These are phyloP conservation scores for Papilio aristodemus DNA, from an alignment of 1,140 invertebrate genomes.

Conservation along the genomic window DNA sequence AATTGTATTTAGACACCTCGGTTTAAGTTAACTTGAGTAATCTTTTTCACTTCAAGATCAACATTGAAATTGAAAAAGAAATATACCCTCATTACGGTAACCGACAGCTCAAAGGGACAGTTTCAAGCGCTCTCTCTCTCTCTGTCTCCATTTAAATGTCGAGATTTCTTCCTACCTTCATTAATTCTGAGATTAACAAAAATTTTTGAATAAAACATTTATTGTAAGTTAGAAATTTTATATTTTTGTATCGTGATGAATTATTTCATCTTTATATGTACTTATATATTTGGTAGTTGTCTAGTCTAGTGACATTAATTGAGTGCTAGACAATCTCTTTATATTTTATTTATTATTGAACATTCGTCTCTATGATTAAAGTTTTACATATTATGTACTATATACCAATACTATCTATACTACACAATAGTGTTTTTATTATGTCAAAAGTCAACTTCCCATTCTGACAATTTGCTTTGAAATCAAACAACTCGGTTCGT, in stretches of 20 bases:
- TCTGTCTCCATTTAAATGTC: slow-evolving; percentile 1
- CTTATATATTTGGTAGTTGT: no score
- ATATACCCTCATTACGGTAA: slow-evolving; percentile 2
- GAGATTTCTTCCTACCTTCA: background rate
- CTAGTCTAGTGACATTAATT: no score
- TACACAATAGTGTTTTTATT: no score
- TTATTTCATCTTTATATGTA: no score
- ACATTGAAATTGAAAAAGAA: slow-evolving; percentile 1
- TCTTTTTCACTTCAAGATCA: background rate
- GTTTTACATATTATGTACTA: no score
- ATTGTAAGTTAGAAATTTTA: no score
- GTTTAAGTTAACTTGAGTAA: background rate
- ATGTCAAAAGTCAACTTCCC: background rate
- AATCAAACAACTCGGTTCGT: slow-evolving; percentile 8
- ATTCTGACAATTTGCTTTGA: background rate
- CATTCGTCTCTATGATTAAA: no score
- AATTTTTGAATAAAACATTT: background rate
- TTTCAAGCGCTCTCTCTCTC: background rate
- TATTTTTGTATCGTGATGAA: no score
- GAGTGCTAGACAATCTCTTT: no score
- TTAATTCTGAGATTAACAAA: slow-evolving; percentile 14
- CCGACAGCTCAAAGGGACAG: slow-evolving; percentile 1
- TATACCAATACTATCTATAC: no score
- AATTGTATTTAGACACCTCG: background rate
- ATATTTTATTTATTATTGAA: no score